These are phyloP conservation scores for Bombus balteatus DNA, from an alignment of 1,140 invertebrate genomes.

Conservation along the genomic window DNA sequence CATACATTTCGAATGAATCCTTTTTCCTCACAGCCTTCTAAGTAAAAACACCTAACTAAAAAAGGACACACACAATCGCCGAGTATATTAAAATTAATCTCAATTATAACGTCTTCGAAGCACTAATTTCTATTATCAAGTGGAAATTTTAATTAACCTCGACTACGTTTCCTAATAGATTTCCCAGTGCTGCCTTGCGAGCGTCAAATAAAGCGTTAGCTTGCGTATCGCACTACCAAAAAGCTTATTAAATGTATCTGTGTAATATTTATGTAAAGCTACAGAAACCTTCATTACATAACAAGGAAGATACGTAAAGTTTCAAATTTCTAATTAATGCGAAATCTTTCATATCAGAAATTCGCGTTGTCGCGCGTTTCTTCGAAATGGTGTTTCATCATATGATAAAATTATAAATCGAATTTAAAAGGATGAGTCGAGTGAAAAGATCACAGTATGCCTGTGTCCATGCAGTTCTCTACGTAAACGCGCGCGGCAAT, in stretches of 20 bases:
- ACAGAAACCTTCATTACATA: background rate
- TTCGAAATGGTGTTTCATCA: background rate
- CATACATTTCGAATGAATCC: background rate
- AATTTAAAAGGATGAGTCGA: slow-evolving; percentile 15
- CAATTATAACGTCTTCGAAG: background rate
- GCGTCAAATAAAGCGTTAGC: background rate
- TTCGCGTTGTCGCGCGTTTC: no score
- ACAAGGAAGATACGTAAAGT: background rate
- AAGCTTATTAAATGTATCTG: background rate
- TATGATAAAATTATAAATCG: background rate
- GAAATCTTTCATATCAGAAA: no score
- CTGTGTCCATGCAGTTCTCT: slow-evolving; percentile 9
- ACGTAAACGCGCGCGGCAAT: slow-evolving; percentile 58
- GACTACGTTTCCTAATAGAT: background rate
- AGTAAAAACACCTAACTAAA: slow-evolving; percentile 5
- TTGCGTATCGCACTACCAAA: background rate
- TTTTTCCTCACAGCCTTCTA: slow-evolving; percentile 4
- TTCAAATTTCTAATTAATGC: background rate
- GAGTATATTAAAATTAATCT: background rate
- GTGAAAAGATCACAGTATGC: slow-evolving; percentile 42
- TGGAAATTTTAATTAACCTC: background rate
- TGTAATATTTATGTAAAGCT: background rate
- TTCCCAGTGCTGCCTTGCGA: background rate
- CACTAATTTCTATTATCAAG: background rate
- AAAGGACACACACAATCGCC: background rate